Evolutionary conservation across 2,113 vertebrate species (phyloP), one percentile per base, ranked within the genome.

Genomic region (Ploceus nigricollis): DNA sequence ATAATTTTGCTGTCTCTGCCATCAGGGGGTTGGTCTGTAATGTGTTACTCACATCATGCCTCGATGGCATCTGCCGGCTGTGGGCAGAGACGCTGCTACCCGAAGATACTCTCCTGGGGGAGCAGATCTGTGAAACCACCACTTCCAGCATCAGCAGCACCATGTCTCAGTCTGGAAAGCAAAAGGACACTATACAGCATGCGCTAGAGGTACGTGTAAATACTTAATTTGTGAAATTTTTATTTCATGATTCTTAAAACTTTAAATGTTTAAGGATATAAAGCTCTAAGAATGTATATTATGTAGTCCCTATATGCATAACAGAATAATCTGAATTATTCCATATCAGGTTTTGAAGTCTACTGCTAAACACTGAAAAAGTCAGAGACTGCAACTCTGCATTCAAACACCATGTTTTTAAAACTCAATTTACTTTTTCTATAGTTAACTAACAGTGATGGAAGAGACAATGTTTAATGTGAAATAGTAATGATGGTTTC

Each of bases 1-100:
- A 48, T 93, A 61, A 96, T 40, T n/a, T 19, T 64, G 39, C 27
- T 96, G 20, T 95, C 21, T 97, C 71, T 97, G 4, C 91, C 57
- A 10, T 87, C 89, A 99, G 99, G 98, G 99, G 99, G 27, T 98
- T 99, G 24, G 99, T 99, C 78, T 99, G 99, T 97, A 99, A 99
- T 47, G 99, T 99, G 89, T 86, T 99, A 86, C 97, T 99, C 95
- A 99, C 99, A 4, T 99, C 99, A 13, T 99, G 99, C 86, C 98
- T 99, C 60, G 99, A 99, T 76, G 99, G 99, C 33, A 98, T 99
- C 96, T 99, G 99, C 95, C 98, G 99, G 50, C 95, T 99, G 58
- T 99, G 99, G 99, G 99, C 99, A 28, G 99, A 99, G 97, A 99
- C 99, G 0, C 82, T 99, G 81, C 94, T 99, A 56, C 99, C 99